These are phyloP conservation scores for Gymnothorax reevesii DNA, from an alignment of 2,797 vertebrate species.

Conservation along the genomic window DNA sequence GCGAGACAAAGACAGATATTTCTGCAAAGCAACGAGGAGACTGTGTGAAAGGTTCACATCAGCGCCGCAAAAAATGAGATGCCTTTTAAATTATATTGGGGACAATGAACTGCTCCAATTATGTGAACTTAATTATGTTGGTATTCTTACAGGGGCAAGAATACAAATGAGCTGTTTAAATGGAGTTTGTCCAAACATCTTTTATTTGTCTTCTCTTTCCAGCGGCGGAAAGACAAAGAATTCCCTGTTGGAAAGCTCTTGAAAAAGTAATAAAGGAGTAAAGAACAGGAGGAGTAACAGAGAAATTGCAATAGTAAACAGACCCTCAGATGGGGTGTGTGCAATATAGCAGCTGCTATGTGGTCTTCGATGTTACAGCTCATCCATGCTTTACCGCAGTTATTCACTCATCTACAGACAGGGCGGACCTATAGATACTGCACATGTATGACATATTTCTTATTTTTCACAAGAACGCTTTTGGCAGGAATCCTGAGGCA, in stretches of 20 bases:
- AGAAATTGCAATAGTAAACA: neutral
- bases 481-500: neutral
- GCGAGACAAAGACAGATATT: neutral
- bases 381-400: neutral
- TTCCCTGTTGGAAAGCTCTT: neutral
- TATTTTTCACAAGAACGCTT: neutral
- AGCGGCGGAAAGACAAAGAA: neutral
- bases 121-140: neutral
- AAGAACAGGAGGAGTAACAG: neutral
- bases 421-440: neutral
- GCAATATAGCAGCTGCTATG: neutral
- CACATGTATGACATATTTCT: neutral
- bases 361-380: neutral
- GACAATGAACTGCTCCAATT: neutral
- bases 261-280: neutral
- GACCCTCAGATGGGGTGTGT: neutral
- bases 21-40: conserved; percentile 1
- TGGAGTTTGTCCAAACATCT: neutral
- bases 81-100: neutral
- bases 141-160: neutral
- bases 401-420: neutral
- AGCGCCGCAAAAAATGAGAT: neutral
- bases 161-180: neutral
- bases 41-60: neutral
- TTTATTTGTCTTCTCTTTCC: neutral